These are phyloP conservation scores for Noctua comes DNA, from an alignment of 2,888 invertebrate genomes.

Conservation along the genomic window DNA sequence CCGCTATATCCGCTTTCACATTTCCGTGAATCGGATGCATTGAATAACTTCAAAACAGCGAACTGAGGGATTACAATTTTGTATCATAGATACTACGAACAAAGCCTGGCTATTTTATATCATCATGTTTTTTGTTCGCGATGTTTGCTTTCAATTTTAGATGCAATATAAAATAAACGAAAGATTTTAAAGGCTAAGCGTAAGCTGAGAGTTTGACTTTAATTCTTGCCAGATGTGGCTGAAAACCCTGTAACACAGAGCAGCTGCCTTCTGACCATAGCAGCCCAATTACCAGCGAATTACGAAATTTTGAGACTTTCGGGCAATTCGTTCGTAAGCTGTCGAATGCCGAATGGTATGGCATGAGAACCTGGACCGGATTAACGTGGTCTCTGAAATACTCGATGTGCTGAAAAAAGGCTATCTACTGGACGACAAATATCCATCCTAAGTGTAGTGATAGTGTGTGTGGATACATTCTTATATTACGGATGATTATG, in stretches of 20 bases:
- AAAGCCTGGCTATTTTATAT: background rate
- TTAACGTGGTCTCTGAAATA: background rate
- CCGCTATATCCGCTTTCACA: conserved; percentile 24
- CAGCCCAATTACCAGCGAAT: conserved; percentile 21
- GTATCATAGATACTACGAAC: background rate
- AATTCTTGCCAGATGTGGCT: background rate
- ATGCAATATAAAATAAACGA: background rate
- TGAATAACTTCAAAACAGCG: conserved; percentile 46
- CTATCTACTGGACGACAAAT: background rate
- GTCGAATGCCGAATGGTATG: background rate
- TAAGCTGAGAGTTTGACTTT: background rate
- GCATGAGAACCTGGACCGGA: background rate
- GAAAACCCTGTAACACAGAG: background rate
- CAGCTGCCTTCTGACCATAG: background rate
- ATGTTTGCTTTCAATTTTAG: background rate
- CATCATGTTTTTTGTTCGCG: background rate
- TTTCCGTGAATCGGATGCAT: conserved; percentile 36
- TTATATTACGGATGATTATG: too few relatives aligned
- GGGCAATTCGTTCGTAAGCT: background rate
- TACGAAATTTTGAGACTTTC: conserved; percentile 1
- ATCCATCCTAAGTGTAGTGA: background rate
- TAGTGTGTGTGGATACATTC: background rate
- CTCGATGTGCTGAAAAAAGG: background rate
- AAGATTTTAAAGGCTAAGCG: background rate
- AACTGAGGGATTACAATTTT: conserved; percentile 20